Evolutionary conservation across 2,888 invertebrate species (phyloP).

Genomic region (Crematogaster levior): DNA sequence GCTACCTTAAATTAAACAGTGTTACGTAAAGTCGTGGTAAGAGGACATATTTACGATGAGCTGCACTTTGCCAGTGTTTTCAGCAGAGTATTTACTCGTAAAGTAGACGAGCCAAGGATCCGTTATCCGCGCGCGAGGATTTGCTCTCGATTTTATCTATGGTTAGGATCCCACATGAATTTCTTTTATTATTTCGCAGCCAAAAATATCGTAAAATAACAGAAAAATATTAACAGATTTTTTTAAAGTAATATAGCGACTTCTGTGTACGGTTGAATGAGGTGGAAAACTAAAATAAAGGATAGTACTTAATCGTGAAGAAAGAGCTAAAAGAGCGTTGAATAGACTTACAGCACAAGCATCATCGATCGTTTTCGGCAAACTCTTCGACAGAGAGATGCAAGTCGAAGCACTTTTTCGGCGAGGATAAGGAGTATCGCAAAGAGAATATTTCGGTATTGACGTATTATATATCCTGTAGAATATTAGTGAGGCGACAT

Average conservation of each 20-base stretch:
- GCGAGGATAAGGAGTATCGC: conserved; percentile 55
- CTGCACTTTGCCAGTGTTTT: conserved; percentile 47
- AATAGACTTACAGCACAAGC: conserved; percentile 52
- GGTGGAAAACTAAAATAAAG: conserved; percentile 2
- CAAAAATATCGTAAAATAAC: conserved; percentile 6
- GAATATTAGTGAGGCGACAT: conserved; percentile 9
- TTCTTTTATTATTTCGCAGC: conserved; percentile 42
- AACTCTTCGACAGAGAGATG: conserved; percentile 37
- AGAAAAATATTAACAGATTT: conserved; percentile 40
- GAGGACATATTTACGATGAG: conserved; percentile 48
- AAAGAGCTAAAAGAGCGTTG: conserved; percentile 28
- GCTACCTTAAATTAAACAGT: conserved; percentile 11
- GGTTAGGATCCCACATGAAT: conserved; percentile 34
- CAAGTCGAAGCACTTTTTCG: conserved; percentile 29
- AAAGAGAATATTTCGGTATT: conserved; percentile 13
- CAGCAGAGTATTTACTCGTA: conserved; percentile 36
- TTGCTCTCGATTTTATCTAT: conserved; percentile 50
- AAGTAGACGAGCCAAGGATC: conserved; percentile 34
- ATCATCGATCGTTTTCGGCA: conserved; percentile 58
- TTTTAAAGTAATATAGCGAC: neutral
- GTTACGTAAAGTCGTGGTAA: conserved; percentile 49
- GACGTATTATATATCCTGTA: neutral
- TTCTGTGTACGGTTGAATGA: neutral
- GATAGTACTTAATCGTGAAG: neutral
- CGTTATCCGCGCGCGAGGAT: conserved; percentile 32